A percentile compares a stretch with the other conserved stretches of the same genome.
Evolutionary conservation across 1,140 invertebrate genomes (phyloP).

Genomic region (Coenobita brevimanus): DNA sequence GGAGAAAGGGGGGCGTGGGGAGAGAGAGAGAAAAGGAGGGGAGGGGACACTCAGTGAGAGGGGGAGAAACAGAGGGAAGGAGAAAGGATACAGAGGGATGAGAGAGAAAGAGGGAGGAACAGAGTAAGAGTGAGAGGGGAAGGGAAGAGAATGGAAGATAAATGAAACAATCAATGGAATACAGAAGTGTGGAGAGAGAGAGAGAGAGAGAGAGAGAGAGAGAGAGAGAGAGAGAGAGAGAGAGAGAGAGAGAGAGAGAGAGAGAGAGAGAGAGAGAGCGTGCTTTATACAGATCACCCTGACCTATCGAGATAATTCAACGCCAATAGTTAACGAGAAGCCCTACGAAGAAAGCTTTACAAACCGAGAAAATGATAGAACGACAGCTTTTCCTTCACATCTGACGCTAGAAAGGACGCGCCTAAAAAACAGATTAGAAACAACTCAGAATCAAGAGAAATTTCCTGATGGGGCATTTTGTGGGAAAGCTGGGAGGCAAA

Average conservation of each 20-base stretch:
- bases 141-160: neutral
- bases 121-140: neutral
- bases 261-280: slow-evolving; percentile 7
- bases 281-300: neutral
- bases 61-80: slow-evolving; percentile 2
- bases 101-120: neutral
- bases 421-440: too few relatives aligned
- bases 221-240: neutral
- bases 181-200: neutral
- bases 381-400: too few relatives aligned
- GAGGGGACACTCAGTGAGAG: neutral
- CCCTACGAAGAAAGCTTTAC: too few relatives aligned
- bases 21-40: neutral
- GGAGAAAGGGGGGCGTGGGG: neutral
- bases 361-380: too few relatives aligned
- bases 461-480: too few relatives aligned
- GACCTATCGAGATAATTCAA: too few relatives aligned
- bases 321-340: too few relatives aligned
- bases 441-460: too few relatives aligned
- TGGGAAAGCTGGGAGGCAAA: too few relatives aligned
- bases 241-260: neutral
- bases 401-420: too few relatives aligned
- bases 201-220: neutral
- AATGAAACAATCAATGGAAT: neutral
- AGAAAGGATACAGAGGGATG: neutral